A percentile compares a stretch with the other conserved stretches of the same genome.
These are phyloP conservation scores for Hemitrygon akajei DNA, from an alignment of 2,797 vertebrate genomes.

Conservation along the genomic window DNA sequence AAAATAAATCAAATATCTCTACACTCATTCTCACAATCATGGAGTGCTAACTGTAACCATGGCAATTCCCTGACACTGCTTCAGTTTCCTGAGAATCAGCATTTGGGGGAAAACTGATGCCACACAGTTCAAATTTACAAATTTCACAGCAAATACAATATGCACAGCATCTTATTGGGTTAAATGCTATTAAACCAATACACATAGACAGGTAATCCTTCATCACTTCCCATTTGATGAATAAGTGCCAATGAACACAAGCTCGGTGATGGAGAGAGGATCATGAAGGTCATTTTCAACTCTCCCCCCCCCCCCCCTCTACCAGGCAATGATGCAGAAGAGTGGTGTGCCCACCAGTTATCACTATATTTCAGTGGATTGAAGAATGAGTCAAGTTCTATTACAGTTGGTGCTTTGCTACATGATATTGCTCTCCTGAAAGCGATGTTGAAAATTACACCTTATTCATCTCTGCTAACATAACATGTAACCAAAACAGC, in stretches of 20 bases:
- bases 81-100: not conserved
- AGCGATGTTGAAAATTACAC: not conserved
- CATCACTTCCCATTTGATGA: not conserved
- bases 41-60: constrained; percentile 29
- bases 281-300: no score
- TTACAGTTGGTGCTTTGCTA: not conserved
- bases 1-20: constrained; percentile 2
- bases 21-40: not conserved
- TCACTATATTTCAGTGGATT: not conserved
- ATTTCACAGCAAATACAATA: not conserved
- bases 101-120: not conserved
- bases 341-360: not conserved
- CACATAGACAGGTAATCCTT: not conserved
- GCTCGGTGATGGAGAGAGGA: not conserved
- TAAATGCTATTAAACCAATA: not conserved
- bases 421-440: not conserved
- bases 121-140: not conserved
- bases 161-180: not conserved
- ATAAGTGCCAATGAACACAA: not conserved
- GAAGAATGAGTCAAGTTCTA: not conserved
- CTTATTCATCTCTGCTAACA: not conserved
- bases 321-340: not conserved
- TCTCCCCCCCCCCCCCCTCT: not conserved
- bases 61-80: not conserved
- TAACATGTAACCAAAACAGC: not conserved